Base-by-base conservation (phyloP, 2,888 invertebrate genomes). In the Cheilosia urbana region DNA sequence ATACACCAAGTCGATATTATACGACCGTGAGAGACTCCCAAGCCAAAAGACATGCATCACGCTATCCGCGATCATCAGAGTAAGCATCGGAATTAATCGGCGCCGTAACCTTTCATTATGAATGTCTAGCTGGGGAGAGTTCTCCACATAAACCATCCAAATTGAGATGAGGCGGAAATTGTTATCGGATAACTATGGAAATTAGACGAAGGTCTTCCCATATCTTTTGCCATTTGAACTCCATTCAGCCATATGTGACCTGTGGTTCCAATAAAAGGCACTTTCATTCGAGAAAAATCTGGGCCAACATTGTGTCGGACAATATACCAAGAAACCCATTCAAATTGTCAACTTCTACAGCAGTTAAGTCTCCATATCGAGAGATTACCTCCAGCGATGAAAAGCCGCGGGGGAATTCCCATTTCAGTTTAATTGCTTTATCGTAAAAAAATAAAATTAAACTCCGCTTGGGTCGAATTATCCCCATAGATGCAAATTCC, bases 151-250 rank as follows among this genome's bases (percentile, higher is more conserved):
- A 30, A 24, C 15, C 37, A 30, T 24, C n/a, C 17, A 58, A 69
- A 58, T 49, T 47, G 24, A 47, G 24, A 19, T 17, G 42, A 51
- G 6, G 24, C 47, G 55, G 63, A 57, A 19, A 65, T 47, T 57
- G 37, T 55, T 57, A 73, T 73, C 73, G 19, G 73, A 73, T 73
- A 73, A 53, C 45, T 65, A 73, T 73, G 63, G 11, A 47, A 73
- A 73, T 73, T n/a, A 42, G 45, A 58, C 13, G 15, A 42, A 40
- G 24, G 60, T 40, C 24, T 24, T 42, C n/a, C 2, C n/a, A 24
- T 17, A n/a, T 2, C 47, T 9, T 9, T 47, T 19, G 45, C 15
- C 15, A 15, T 17, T 17, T 15, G 27, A 53, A n/a, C 15, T 53
- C 27, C 24, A 24, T 27, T 24, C 27, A 24, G 15, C 15, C 15